These are phyloP conservation scores for Ophiothrix spiculata DNA, from an alignment of 35 echinoderm and acorn worm genomes.

Conservation along the genomic window DNA sequence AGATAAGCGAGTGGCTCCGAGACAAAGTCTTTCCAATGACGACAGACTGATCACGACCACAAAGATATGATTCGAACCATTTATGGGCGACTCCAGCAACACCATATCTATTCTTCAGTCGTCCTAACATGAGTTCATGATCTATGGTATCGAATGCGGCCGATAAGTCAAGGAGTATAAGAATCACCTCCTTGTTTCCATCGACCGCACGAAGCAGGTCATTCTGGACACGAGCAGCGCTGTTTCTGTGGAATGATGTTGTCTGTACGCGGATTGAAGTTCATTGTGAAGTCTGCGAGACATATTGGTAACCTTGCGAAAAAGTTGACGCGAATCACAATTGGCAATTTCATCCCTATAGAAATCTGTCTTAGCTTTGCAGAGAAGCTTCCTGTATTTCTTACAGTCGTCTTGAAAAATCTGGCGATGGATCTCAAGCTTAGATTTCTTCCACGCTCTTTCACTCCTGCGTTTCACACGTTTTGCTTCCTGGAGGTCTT, in stretches of 20 bases:
- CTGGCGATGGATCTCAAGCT: too few species aligned
- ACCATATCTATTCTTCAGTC: background rate
- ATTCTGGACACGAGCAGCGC: background rate
- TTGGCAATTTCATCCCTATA: slow-evolving; percentile 12
- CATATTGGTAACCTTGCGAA: background rate
- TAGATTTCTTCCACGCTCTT: too few species aligned
- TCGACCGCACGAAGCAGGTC: slow-evolving; percentile 4
- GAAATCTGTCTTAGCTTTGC: background rate
- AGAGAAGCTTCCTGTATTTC: background rate
- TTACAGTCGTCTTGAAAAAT: too few species aligned
- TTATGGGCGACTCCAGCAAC: background rate
- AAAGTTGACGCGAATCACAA: slow-evolving; percentile 31
- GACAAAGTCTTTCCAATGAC: background rate
- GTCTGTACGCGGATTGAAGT: background rate
- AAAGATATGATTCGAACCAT: background rate
- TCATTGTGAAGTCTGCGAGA: background rate
- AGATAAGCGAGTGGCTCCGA: background rate
- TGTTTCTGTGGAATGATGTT: background rate
- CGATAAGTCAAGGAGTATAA: slow-evolving; percentile 11
- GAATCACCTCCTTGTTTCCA: background rate
- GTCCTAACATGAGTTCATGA: background rate
- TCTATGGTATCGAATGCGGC: background rate
- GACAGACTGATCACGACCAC: background rate
- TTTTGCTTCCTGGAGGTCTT: slow-evolving; percentile 24
- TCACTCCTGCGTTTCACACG: background rate